Percentiles rank a stretch among this genome's conserved stretches.
These are phyloP conservation scores for Nesometra sesokonis DNA, from an alignment of 35 echinoderm and acorn worm genomes.

Conservation along the genomic window DNA sequence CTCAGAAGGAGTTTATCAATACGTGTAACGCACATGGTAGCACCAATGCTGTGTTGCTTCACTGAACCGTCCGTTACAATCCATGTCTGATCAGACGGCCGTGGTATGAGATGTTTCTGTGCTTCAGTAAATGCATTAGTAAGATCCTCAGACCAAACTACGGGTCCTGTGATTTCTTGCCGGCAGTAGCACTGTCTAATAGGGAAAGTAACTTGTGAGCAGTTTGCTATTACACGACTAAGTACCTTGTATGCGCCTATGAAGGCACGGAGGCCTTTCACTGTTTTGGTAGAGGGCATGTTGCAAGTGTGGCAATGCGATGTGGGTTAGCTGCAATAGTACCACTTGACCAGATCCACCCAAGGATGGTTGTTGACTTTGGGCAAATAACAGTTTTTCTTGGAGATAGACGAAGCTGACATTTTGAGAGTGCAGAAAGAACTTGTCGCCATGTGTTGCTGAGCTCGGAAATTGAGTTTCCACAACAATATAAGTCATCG, in stretches of 20 bases:
- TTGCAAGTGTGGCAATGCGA: constrained; percentile 14
- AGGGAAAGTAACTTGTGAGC: neutral
- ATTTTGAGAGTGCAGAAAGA: constrained; percentile 1
- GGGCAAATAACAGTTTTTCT: constrained; percentile 43
- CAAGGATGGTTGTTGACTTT: constrained; percentile 40
- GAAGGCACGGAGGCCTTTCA: neutral
- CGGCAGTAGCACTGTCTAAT: constrained; percentile 10
- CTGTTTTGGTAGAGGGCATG: neutral
- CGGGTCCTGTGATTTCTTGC: constrained; percentile 19
- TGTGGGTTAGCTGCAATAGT: constrained; percentile 28
- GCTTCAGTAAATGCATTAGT: neutral
- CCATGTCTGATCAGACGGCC: neutral
- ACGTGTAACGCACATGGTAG: constrained; percentile 29
- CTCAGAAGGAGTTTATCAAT: constrained; percentile 2
- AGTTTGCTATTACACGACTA: neutral
- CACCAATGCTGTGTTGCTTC: constrained; percentile 17
- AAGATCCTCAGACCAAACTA: constrained; percentile 11
- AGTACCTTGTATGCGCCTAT: neutral
- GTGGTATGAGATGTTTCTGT: neutral
- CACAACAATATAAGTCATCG: constrained; percentile 30
- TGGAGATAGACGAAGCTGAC: constrained; percentile 2
- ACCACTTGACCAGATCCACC: constrained; percentile 49
- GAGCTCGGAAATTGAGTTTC: constrained; percentile 9
- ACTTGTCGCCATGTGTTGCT: constrained; percentile 22
- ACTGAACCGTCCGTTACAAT: constrained; percentile 41